Evolutionary conservation across 2,888 invertebrate species (phyloP), one percentile per base, ranked within the genome.

Genomic region (Synergus umbraculus): DNA sequence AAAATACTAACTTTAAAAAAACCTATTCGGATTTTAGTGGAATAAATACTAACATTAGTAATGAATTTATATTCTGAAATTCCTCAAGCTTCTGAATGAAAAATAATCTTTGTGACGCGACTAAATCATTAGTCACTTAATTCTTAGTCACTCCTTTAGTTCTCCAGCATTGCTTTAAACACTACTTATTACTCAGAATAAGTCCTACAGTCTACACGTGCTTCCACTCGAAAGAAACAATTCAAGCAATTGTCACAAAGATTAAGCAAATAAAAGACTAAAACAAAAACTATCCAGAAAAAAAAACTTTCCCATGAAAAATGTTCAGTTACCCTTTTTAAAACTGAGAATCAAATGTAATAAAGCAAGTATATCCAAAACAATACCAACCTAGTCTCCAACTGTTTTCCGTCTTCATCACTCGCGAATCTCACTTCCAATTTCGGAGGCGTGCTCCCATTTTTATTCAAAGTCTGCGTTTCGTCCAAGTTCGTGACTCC

Each of bases 381-480:
- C 29, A 63, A 41, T 54, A 73, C 73, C 10, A 49, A 73, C 73
- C 73, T 73, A 37, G 37, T 81, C 79, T 89, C 87, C 37, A 84
- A 73, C 37, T 85, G 83, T 46, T 88, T 86, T 12, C 79, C 84
- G 78, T 85, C 83, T 9, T 86, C 86, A 29, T 84, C 85, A 9
- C 83, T 84, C 0, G 87, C 85, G 60, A 89, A 90, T 82, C 85
- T 81, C 18, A 89, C 89, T 80, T 90, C 88, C 67, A 85, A 77
- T 79, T 87, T 88, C 13, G 82, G 78, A 10, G 84, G 79, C 1
- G 54, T 13, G 15, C 15, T 37, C 9, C 46, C 76, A 63, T 63
- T 76, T 76, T 79, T 60, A 18, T 54, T 77, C 13, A 78, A 69
- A 15, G 83, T 79, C 63, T 85, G 86, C 4, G 54, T 79, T 44